Evolutionary conservation across 2,113 vertebrate genomes (phyloP).

Genomic region (Antechinus flavipes): DNA sequence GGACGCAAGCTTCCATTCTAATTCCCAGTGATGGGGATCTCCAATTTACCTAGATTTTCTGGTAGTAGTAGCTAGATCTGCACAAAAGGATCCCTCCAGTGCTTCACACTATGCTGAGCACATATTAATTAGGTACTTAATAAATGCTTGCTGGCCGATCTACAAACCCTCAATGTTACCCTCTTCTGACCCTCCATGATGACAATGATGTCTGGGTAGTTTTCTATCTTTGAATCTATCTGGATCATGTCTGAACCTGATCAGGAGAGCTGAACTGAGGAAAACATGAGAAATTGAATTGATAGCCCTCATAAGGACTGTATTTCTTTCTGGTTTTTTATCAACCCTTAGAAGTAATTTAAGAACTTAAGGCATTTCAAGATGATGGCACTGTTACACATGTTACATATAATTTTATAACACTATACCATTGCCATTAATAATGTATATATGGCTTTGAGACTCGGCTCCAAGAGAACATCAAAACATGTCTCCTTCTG

Average conservation of each 20-base stretch:
- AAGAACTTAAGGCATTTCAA: not conserved
- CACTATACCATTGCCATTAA: accelerated
- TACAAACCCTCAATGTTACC: not conserved
- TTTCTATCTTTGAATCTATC: not conserved
- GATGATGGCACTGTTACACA: not conserved
- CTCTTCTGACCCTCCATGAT: not conserved
- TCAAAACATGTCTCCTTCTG: not conserved
- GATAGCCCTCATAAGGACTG: not conserved
- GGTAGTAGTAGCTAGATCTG: not conserved
- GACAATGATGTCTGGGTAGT: not conserved
- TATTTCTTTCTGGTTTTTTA: not conserved
- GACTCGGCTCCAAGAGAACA: not conserved
- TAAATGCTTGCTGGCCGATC: not conserved
- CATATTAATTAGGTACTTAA: not conserved
- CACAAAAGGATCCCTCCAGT: not conserved
- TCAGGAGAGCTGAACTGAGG: not conserved
- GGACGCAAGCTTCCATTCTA: not conserved
- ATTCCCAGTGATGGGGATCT: not conserved
- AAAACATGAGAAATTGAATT: not conserved
- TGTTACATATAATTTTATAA: not conserved
- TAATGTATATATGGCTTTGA: not conserved
- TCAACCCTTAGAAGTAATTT: not conserved
- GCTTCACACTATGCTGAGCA: not conserved
- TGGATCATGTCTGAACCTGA: not conserved
- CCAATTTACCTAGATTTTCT: not conserved